Percentiles rank a stretch among this genome's conserved stretches.
Conservation (phyloP, 2,888 invertebrate species). For the Drosophila imparisetae region DNA sequence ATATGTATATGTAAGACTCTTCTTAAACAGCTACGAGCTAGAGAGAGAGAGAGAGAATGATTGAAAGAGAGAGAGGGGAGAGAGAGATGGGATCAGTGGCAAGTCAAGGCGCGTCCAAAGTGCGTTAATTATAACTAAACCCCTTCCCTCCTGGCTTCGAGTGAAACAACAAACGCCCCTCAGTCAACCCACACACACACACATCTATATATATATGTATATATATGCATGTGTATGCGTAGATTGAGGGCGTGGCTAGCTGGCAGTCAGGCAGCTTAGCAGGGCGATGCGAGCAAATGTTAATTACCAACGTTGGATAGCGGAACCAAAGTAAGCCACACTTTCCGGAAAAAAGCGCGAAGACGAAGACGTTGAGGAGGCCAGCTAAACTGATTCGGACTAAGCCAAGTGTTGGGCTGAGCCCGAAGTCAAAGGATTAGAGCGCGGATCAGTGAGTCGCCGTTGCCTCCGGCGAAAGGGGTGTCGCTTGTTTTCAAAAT, state of each 20-base stretch:
- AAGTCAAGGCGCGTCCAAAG: constrained; percentile 64
- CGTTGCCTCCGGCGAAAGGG: constrained; percentile 61
- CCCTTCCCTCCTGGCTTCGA: constrained; percentile 56
- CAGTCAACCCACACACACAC: background rate
- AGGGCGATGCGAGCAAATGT: constrained; percentile 61
- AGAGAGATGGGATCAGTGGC: constrained; percentile 11
- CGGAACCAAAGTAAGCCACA: constrained; percentile 78
- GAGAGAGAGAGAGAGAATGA: background rate
- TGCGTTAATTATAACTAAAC: constrained; percentile 72
- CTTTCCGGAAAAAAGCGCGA: constrained; percentile 71
- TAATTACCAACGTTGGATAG: constrained; percentile 74
- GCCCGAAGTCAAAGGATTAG: constrained; percentile 75
- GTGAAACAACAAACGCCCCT: constrained; percentile 55
- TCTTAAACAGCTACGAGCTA: background rate
- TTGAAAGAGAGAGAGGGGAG: background rate
- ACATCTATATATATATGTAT: background rate
- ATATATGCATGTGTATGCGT: background rate
- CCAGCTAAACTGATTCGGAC: constrained; percentile 27
- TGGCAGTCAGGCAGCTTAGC: constrained; percentile 35
- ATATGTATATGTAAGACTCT: background rate
- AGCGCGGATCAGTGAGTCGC: constrained; percentile 45
- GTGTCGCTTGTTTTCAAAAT: constrained; percentile 80
- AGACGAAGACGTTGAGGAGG: background rate
- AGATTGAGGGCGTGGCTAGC: constrained; percentile 37
- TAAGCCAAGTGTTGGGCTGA: constrained; percentile 44